A percentile compares a stretch with the other conserved stretches of the same genome.
phyloP scores from a whole-genome alignment of 2,888 invertebrate genomes.

The Apamea monoglypha region DNA sequence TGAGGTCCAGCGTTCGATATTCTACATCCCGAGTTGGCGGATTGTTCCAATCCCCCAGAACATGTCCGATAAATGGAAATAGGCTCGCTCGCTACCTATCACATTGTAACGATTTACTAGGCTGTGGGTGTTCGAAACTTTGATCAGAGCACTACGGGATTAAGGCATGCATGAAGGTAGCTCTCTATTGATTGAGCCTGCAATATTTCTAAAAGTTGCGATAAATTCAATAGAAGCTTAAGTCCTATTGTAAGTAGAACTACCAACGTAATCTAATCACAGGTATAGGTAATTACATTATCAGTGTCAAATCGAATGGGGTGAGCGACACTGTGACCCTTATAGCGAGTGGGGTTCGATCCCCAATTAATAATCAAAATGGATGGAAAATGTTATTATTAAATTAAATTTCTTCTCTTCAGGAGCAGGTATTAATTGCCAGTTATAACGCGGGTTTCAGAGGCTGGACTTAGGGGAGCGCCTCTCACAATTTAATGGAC shows the following conservation, averaged over 20 bases:
- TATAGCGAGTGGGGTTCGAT: conserved; percentile 5
- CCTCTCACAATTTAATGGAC: no score
- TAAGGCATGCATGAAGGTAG: conserved; percentile 13
- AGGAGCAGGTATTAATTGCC: conserved; percentile 33
- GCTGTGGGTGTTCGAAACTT: conserved; percentile 17
- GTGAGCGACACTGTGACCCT: neutral
- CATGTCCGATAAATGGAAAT: conserved; percentile 58
- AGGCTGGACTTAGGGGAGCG: neutral
- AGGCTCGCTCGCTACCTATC: conserved; percentile 33
- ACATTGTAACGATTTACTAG: conserved; percentile 35
- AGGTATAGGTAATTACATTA: conserved; percentile 30
- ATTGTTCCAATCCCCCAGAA: conserved; percentile 39
- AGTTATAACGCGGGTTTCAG: conserved; percentile 8
- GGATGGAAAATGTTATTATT: conserved; percentile 32
- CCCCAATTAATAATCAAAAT: conserved; percentile 38
- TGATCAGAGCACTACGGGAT: conserved; percentile 13
- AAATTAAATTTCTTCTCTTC: conserved; percentile 33
- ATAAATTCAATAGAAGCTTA: neutral
- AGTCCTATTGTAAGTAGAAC: conserved; percentile 1
- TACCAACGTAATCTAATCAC: conserved; percentile 7
- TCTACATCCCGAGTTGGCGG: conserved; percentile 36
- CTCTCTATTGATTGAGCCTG: neutral
- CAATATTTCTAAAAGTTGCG: conserved; percentile 9
- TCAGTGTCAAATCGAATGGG: neutral
- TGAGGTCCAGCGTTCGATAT: conserved; percentile 3